A percentile compares a stretch with the other conserved stretches of the same genome.
Conservation (phyloP, 2,888 invertebrate species). For the Xanthorhoe spadicearia region DNA sequence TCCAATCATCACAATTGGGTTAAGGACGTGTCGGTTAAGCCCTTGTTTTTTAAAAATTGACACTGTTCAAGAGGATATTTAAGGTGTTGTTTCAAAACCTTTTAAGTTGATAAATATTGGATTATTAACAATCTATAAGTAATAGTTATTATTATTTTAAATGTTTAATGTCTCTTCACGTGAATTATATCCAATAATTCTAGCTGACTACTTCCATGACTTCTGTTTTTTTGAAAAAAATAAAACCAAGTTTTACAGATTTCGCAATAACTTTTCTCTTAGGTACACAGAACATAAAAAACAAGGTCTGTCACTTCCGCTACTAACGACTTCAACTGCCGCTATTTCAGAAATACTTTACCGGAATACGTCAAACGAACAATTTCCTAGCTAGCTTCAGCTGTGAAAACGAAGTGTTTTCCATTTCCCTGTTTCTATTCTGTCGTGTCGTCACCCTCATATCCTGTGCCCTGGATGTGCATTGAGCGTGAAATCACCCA, state of each 20-base stretch:
- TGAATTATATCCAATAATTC: too few relatives aligned
- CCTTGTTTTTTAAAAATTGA: background rate
- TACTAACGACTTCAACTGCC: background rate
- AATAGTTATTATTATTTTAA: too few relatives aligned
- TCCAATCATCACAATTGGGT: slow-evolving; percentile 5
- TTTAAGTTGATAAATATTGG: too few relatives aligned
- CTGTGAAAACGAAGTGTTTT: slow-evolving; percentile 30
- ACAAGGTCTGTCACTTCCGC: background rate
- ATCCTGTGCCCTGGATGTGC: slow-evolving; percentile 31
- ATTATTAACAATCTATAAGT: too few relatives aligned
- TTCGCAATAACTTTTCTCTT: too few relatives aligned
- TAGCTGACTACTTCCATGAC: too few relatives aligned
- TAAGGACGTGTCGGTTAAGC: slow-evolving; percentile 4
- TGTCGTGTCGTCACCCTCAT: slow-evolving; percentile 31
- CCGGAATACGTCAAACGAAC: slow-evolving; percentile 35
- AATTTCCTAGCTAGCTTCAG: slow-evolving; percentile 33
- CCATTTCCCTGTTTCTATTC: slow-evolving; percentile 35
- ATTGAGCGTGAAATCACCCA: slow-evolving; percentile 34
- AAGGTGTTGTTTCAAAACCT: background rate
- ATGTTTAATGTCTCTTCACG: too few relatives aligned
- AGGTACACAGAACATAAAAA: too few relatives aligned
- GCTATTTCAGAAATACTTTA: background rate
- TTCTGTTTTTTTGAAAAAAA: too few relatives aligned
- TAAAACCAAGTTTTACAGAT: too few relatives aligned
- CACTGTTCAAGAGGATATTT: background rate